Percentiles rank a stretch among this genome's conserved stretches.
Evolutionary conservation across 2,113 vertebrate species (phyloP).

Genomic region (Fukomys damarensis): DNA sequence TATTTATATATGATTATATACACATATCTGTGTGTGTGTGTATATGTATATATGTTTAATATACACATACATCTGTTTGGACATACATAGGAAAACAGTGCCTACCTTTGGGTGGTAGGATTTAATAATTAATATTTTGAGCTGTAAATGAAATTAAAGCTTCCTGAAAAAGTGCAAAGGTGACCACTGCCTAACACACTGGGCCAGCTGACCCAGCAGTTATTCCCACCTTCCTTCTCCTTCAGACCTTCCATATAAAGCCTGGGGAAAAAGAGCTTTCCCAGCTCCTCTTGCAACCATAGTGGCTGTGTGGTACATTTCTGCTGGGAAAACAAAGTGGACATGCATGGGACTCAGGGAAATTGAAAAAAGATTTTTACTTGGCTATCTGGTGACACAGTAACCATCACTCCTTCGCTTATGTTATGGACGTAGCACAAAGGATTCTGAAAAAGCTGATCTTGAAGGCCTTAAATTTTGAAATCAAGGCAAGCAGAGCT

Average conservation of each 20-base stretch:
- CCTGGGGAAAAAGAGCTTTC: not conserved
- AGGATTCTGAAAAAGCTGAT: not conserved
- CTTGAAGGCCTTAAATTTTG: not conserved
- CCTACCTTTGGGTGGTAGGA: not conserved
- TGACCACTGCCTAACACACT: not conserved
- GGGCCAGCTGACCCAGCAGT: not conserved
- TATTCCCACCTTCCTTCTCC: not conserved
- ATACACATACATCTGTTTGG: not conserved
- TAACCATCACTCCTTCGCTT: not conserved
- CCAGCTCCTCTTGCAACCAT: not conserved
- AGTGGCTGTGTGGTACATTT: too few relatives aligned
- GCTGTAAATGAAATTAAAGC: not conserved
- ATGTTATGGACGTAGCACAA: fast-evolving
- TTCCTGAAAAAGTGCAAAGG: not conserved
- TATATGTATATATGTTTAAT: not conserved
- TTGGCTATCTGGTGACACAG: not conserved
- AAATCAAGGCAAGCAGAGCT: not conserved
- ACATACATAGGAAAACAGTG: not conserved
- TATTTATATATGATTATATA: not conserved
- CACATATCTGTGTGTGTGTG: not conserved
- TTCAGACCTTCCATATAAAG: not conserved
- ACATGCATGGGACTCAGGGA: not conserved
- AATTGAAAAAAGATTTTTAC: not conserved
- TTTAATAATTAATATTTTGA: not conserved
- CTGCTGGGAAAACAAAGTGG: not conserved